Base-by-base conservation (phyloP, 2,888 invertebrate species). In the Tridacna gigas region DNA sequence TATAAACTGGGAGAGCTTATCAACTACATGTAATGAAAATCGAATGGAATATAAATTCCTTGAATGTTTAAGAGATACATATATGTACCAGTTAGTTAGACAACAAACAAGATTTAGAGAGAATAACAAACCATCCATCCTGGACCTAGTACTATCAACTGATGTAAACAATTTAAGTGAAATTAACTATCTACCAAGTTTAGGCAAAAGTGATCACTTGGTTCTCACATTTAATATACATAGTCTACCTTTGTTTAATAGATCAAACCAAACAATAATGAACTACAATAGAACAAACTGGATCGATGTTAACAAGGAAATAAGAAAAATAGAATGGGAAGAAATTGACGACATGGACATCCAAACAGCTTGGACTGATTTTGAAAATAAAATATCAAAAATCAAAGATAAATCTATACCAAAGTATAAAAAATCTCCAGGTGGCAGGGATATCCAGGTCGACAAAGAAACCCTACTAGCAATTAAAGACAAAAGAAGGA, bases 181-280 rank as follows among this genome's bases (percentile, higher is more conserved):
- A 26, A 26, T 9, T 28, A 15, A 67, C 25, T 37, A 37, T 37
- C 12, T 18, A 11, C 67, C 67, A 37, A n/a, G 67, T 5, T 37
- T 67, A 18, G 67, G 67, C 3, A 67, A 67, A 67, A 67, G 67
- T 45, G 67, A 67, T 28, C 67, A 67, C 37, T 13, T 67, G 7
- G 15, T 15, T 51, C 51, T 51, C 51, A 51, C 51, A 51, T 51
- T 51, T 15, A 11, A 63, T 15, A 20, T 63, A 22, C n/a, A n/a
- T n/a, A n/a, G n/a, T n/a, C n/a, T n/a, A n/a, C n/a, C n/a, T n/a
- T n/a, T n/a, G n/a, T n/a, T n/a, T n/a, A n/a, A n/a, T n/a, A n/a
- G n/a, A n/a, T n/a, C n/a, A n/a, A n/a, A n/a, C n/a, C n/a, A n/a
- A n/a, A n/a, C n/a, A n/a, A n/a, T n/a, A n/a, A n/a, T n/a, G n/a